Conservation (phyloP, 1,140 invertebrate species). For the Heliconius hermathena region DNA sequence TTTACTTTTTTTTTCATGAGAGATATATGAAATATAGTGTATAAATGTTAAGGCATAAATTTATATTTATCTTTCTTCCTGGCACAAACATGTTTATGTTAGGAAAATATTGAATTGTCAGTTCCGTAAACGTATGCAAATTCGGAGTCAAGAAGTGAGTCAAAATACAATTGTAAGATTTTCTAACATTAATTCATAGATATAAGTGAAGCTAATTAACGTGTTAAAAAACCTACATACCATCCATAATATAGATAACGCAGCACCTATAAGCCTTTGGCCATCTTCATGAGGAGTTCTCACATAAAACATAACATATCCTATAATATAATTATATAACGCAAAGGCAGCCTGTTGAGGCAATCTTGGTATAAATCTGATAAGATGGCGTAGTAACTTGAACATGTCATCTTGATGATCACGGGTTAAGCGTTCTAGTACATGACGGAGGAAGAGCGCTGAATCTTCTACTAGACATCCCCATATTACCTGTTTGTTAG, state of each 20-base stretch:
- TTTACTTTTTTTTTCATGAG: too few species aligned
- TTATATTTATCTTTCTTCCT: too few species aligned
- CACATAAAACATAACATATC: constrained; percentile 99
- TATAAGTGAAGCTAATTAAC: not conserved
- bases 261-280: constrained; percentile 95
- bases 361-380: constrained; percentile 95
- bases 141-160: too few species aligned
- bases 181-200: not conserved
- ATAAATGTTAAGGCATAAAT: too few species aligned
- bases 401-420: constrained; percentile 98
- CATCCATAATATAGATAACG: constrained; percentile 98
- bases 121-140: too few species aligned
- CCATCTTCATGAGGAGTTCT: constrained; percentile 96
- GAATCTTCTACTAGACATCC: constrained; percentile 98
- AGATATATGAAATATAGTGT: too few species aligned
- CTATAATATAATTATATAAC: constrained; percentile 99
- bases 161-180: too few species aligned
- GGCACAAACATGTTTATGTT: too few species aligned
- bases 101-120: too few species aligned
- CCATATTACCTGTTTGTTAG: constrained; percentile 92
- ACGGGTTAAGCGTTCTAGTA: constrained; percentile 96
- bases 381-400: constrained; percentile 94
- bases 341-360: constrained; percentile 99
- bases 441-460: constrained; percentile 96
- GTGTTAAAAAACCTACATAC: constrained; percentile 79